Conservation (phyloP, 2,888 invertebrate species). For the Periphyllus acericola region DNA sequence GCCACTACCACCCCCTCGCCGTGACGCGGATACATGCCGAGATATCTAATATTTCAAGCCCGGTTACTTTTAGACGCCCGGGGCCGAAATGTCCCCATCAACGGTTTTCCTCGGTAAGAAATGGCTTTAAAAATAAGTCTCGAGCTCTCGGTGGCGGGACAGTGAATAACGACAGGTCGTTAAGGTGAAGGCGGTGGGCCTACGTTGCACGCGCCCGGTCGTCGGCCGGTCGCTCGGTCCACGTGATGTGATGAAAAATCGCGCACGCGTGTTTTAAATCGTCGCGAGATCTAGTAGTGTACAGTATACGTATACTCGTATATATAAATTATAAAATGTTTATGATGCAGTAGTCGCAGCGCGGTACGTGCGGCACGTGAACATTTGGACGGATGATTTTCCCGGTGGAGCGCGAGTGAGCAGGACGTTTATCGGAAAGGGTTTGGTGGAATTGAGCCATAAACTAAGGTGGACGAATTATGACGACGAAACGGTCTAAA, state of each 20-base stretch:
- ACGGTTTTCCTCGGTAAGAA: neutral
- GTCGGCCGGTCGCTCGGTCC: neutral
- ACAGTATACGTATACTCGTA: no score
- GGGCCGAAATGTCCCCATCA: neutral
- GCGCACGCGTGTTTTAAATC: neutral
- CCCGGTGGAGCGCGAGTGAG: no score
- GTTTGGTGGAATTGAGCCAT: no score
- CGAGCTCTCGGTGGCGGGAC: neutral
- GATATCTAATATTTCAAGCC: conserved; percentile 7
- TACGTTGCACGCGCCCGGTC: neutral
- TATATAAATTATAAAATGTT: no score
- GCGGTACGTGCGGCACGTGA: no score
- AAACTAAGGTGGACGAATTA: no score
- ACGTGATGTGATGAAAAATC: conserved; percentile 29
- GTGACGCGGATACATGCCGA: neutral
- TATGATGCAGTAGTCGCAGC: no score
- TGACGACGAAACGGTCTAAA: no score
- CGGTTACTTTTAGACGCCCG: neutral
- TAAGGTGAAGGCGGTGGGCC: neutral
- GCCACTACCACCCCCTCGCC: neutral
- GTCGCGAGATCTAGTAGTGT: neutral
- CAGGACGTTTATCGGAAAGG: no score
- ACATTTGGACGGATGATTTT: no score
- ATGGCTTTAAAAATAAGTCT: conserved; percentile 3
- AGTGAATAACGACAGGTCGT: conserved; percentile 47